These are phyloP conservation scores for Takifugu bimaculatus DNA, from an alignment of 2,113 vertebrate genomes.

Conservation along the genomic window DNA sequence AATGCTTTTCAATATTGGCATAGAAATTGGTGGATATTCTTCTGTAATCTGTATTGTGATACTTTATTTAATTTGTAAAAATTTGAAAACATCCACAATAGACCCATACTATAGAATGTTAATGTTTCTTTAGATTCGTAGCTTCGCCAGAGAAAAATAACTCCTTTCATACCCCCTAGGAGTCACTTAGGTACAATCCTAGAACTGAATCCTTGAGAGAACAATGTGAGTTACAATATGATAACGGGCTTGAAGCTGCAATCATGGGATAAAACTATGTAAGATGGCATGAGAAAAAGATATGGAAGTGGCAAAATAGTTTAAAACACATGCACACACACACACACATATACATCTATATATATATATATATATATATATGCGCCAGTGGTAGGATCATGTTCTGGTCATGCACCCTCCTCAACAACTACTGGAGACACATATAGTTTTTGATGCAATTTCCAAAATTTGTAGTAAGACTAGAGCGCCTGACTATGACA, in stretches of 20 bases:
- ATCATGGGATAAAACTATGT: not conserved
- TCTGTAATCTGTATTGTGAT: not conserved
- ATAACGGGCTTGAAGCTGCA: not conserved
- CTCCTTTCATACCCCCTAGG: not conserved
- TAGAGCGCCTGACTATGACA: no score
- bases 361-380: no score
- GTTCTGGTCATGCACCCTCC: slow-evolving; percentile 1
- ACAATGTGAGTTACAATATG: not conserved
- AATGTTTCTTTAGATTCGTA: not conserved
- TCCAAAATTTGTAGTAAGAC: no score
- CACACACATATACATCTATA: no score
- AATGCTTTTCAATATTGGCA: slow-evolving; percentile 1
- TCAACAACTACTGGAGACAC: not conserved
- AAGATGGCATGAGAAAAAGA: slow-evolving; percentile 1
- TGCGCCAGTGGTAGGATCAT: not conserved
- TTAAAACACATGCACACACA: not conserved
- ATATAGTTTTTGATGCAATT: no score
- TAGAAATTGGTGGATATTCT: not conserved
- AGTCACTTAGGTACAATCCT: not conserved
- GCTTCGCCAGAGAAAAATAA: not conserved
- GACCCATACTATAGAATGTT: not conserved
- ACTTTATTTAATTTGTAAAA: not conserved
- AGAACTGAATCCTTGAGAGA: not conserved
- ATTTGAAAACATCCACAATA: not conserved
- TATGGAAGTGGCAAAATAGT: not conserved